Evolutionary conservation across 2,113 vertebrate genomes (phyloP), one percentile per base, ranked within the genome.

Genomic region (Ovibos moschatus): DNA sequence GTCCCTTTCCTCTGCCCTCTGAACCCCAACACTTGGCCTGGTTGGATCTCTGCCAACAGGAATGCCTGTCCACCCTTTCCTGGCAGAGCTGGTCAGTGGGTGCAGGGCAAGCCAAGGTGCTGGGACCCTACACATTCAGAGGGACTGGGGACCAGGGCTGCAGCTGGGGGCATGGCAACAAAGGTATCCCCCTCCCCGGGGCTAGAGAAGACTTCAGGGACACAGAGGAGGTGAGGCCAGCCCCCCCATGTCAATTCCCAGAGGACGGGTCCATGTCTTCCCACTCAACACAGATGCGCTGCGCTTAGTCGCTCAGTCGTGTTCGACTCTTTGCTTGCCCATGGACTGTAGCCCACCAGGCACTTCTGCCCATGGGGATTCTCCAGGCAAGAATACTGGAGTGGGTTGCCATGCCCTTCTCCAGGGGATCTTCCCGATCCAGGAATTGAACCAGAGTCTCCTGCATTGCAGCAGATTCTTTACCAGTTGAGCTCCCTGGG

Each of bases 1-100:
- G 74, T 95, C 53, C 91, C 71, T 97, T 91, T 97, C 96, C 96
- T 98, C 91, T 98, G 96, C 97, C 96, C 95, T 98, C 93, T 97
- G 95, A 96, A 97, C 95, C 96, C 97, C 95, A 97, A 84, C 91
- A 64, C 86, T 97, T 93, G 95, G 85, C 93, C 97, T 93, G 90
- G 30, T 94, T 97, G 98, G 97, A 79, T 47, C n/a, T 16, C 45
- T 86, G 97, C 97, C 98, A 94, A 36, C 6, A 96, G 36, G 85
- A 90, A 95, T 62, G 50, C 94, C 90, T 88, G 95, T 95, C 96
- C 45, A 23, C 92, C 82, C 60, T 97, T 98, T 97, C 95, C 86
- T 93, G 95, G 91, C 87, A 95, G 15, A 79, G n/a, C 51, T 84
- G 50, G 78, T 40, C 10, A 0, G 78, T 36, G 89, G 53, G 57